Evolutionary conservation across 1,140 invertebrate genomes (phyloP), one percentile per base, ranked within the genome.

Genomic region (Vanessa atalanta): DNA sequence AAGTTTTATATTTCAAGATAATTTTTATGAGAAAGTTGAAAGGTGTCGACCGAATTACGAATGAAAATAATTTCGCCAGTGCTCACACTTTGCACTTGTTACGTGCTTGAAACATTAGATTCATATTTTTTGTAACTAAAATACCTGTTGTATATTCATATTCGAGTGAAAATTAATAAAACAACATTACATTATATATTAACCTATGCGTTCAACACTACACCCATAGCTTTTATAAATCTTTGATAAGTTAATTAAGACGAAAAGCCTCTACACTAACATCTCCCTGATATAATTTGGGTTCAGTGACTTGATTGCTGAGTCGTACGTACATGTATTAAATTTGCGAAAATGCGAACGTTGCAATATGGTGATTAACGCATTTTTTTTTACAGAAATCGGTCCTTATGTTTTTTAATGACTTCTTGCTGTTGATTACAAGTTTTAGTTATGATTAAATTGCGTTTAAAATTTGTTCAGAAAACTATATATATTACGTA

Each of bases 171-270:
- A 51, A 26, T n/a, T 64, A 64, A 71, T 67, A 64, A 68, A 76
- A 82, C 82, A 73, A 64, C 71, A 61, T 78, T 67, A 66, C 26
- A 31, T 31, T 66, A 70, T 70, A 50, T n/a, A 66, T 80, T 83
- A 88, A 79, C 63, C 78, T 83, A 88, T 80, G 79, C 84, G 74
- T 78, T 82, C 60, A 79, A 84, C 77, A 83, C 85, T 92, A 89
- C 88, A 86, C 77, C 85, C 78, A 87, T 83, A 89, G 85, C 86
- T 86, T 83, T 84, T 86, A 90, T 83, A 85, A 88, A 87, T 80
- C 77, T 87, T 84, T 89, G 82, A 89, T 83, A 88, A 86, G 82
- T 85, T 78, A 83, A 84, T 84, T 89, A 89, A 80, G 76, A 82
- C 86, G 83, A 88, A 85, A 90, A 91, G 88, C 86, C 80, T 67